phyloP scores from a whole-genome alignment of 2,888 invertebrate genomes.

The Polia nebulosa region DNA sequence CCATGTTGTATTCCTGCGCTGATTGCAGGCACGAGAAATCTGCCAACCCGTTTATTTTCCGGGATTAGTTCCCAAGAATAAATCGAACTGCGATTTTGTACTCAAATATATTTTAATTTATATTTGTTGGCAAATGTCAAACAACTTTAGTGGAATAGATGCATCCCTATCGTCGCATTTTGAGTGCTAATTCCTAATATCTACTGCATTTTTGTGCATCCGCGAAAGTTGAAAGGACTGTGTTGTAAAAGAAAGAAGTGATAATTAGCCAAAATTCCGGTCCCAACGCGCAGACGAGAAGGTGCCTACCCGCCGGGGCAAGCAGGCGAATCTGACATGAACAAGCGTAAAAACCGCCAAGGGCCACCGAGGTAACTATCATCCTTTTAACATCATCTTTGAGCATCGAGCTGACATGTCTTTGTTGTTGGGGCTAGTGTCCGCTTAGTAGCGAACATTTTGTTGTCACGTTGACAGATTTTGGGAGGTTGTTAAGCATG shows the following conservation, averaged over 20 bases:
- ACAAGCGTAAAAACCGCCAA: constrained; percentile 96
- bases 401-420: constrained; percentile 84
- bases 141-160: constrained; percentile 88
- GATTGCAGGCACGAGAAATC: constrained; percentile 91
- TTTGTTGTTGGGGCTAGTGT: constrained; percentile 85
- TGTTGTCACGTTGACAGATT: constrained; percentile 83
- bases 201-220: constrained; percentile 91
- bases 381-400: constrained; percentile 76
- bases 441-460: constrained; percentile 79
- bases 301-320: constrained; percentile 94
- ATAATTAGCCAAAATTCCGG: constrained; percentile 95
- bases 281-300: constrained; percentile 95
- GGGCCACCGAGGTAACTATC: constrained; percentile 93
- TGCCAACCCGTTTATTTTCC: constrained; percentile 91
- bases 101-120: constrained; percentile 89
- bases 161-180: constrained; percentile 89
- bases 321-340: constrained; percentile 93
- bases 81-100: constrained; percentile 90
- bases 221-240: constrained; percentile 91
- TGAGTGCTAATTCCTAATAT: constrained; percentile 89
- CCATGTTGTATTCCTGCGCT: constrained; percentile 92
- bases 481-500: constrained; percentile 74
- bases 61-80: constrained; percentile 90
- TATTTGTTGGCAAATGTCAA: constrained; percentile 90
- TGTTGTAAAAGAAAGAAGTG: constrained; percentile 91